A percentile compares a stretch with the other conserved stretches of the same genome.
Evolutionary conservation across 2,797 vertebrate species (phyloP).

Genomic region (Oreochromis mossambicus): DNA sequence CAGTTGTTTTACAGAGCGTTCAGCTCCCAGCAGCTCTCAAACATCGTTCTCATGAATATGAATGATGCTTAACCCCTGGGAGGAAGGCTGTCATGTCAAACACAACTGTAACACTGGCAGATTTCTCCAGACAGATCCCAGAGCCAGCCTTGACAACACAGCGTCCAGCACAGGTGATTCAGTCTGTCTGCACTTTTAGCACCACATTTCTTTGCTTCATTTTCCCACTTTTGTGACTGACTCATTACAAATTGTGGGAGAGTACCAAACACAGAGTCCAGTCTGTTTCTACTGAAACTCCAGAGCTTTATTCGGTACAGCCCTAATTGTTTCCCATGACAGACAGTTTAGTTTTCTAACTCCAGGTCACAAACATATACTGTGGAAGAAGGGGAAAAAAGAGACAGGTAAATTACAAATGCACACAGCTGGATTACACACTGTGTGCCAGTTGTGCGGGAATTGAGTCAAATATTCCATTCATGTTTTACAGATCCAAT

Average conservation of each 20-base stretch:
- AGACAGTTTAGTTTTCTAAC: not conserved
- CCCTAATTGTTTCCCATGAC: not conserved
- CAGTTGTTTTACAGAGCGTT: constrained; percentile 34
- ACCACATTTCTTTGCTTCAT: not conserved
- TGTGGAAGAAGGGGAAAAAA: not conserved
- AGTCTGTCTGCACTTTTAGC: not conserved
- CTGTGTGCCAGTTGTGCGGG: not conserved
- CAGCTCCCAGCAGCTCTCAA: constrained; percentile 27
- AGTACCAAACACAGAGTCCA: not conserved
- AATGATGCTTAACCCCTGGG: constrained; percentile 57
- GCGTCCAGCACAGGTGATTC: constrained; percentile 32
- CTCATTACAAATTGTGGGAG: not conserved
- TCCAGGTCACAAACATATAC: not conserved
- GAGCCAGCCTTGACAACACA: constrained; percentile 17
- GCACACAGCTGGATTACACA: not conserved
- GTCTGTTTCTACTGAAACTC: not conserved
- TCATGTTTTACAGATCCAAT: not conserved
- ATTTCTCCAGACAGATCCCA: constrained; percentile 44
- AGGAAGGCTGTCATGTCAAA: constrained; percentile 57
- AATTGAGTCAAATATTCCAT: not conserved
- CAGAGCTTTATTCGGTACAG: not conserved
- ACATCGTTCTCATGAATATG: constrained; percentile 62
- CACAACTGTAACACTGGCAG: constrained; percentile 51
- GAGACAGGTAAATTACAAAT: not conserved
- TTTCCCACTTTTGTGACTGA: not conserved